Percentiles rank a stretch among this genome's conserved stretches.
Evolutionary conservation across 2,113 vertebrate genomes (phyloP).

Genomic region (Eretmochelys imbricata): DNA sequence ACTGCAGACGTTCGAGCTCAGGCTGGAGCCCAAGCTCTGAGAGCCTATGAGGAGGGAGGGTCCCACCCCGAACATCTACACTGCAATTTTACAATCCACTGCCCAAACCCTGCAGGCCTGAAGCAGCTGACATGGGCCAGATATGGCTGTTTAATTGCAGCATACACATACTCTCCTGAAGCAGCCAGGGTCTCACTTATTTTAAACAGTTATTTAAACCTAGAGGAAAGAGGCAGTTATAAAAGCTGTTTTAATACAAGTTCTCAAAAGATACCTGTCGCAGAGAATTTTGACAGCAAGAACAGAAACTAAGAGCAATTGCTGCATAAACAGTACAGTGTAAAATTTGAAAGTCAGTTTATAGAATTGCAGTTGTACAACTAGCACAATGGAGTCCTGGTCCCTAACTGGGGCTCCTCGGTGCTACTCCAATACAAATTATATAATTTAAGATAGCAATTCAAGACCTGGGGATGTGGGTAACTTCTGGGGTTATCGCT

Average conservation of each 20-base stretch:
- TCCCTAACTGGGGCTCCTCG: constrained; percentile 37
- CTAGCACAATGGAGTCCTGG: constrained; percentile 31
- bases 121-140: too few species aligned
- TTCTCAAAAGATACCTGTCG: constrained; percentile 72
- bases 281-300: constrained; percentile 60
- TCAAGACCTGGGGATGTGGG: constrained; percentile 25
- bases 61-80: too few species aligned
- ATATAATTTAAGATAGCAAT: background rate
- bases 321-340: constrained; percentile 66
- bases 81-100: too few species aligned
- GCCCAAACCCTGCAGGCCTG: too few species aligned
- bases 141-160: too few species aligned
- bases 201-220: constrained; percentile 62
- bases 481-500: constrained; percentile 47
- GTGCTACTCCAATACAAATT: background rate
- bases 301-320: constrained; percentile 67
- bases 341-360: constrained; percentile 63
- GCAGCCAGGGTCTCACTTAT: constrained; percentile 66
- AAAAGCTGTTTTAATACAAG: constrained; percentile 53
- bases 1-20: too few species aligned
- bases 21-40: too few species aligned
- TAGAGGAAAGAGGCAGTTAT: constrained; percentile 40
- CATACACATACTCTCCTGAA: constrained; percentile 2
- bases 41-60: too few species aligned
- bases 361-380: constrained; percentile 18